Evolutionary conservation across 2,888 invertebrate genomes (phyloP).

Genomic region (Drosophila kokeensis): DNA sequence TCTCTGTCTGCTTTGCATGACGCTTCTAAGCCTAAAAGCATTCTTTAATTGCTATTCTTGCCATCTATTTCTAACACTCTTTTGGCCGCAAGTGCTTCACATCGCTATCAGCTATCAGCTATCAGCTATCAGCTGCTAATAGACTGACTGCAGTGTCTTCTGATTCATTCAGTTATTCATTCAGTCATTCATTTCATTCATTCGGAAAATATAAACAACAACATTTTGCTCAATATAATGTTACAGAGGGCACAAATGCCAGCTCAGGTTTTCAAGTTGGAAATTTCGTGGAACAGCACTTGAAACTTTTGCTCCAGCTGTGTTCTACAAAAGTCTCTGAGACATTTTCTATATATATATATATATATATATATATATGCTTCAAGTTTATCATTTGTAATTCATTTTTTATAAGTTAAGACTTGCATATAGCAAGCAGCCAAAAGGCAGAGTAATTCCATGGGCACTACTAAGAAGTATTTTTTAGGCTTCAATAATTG

Average conservation of each 20-base stretch:
- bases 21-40: constrained; percentile 57
- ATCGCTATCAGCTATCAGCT: constrained; percentile 69
- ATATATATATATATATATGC: neutral
- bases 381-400: neutral
- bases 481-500: neutral
- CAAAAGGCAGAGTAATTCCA: neutral
- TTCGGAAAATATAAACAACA: neutral
- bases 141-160: constrained; percentile 44
- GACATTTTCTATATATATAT: neutral
- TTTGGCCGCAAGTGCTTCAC: constrained; percentile 39
- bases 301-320: constrained; percentile 20
- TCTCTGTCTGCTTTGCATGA: constrained; percentile 16
- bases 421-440: neutral
- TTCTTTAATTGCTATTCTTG: constrained; percentile 74
- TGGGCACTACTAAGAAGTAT: neutral
- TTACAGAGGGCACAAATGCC: neutral
- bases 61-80: constrained; percentile 32
- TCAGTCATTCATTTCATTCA: neutral
- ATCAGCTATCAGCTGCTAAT: constrained; percentile 74
- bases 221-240: constrained; percentile 4
- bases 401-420: neutral
- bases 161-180: constrained; percentile 17
- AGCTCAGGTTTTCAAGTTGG: constrained; percentile 2
- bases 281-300: constrained; percentile 22
- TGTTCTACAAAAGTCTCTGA: neutral